These are phyloP conservation scores for Gymnogyps californianus DNA, from an alignment of 2,113 vertebrate species.

Conservation along the genomic window DNA sequence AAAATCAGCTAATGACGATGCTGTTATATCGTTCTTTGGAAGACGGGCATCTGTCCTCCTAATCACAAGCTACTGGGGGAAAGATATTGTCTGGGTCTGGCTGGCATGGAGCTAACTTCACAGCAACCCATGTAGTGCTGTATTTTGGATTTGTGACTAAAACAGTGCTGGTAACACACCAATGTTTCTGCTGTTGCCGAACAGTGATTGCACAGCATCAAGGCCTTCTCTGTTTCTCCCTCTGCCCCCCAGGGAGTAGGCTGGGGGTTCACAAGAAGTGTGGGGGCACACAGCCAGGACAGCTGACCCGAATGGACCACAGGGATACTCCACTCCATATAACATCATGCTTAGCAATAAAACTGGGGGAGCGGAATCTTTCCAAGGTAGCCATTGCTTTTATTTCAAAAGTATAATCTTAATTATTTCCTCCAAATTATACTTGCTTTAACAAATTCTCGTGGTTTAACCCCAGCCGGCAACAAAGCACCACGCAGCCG, in stretches of 20 bases:
- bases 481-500: too few species aligned
- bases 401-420: not conserved
- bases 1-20: not conserved
- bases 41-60: not conserved
- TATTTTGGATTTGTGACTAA: not conserved
- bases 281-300: accelerated
- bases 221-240: not conserved
- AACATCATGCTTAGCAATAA: not conserved
- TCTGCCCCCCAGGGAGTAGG: not conserved
- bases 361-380: not conserved
- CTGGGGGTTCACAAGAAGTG: not conserved
- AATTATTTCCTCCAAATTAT: not conserved
- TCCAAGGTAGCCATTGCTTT: not conserved
- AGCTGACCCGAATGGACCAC: not conserved
- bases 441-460: conserved; percentile 3
- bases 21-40: not conserved
- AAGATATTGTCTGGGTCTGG: not conserved
- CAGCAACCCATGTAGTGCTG: not conserved
- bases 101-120: not conserved
- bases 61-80: not conserved
- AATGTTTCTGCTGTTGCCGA: not conserved
- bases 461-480: too few species aligned
- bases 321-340: not conserved
- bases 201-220: not conserved
- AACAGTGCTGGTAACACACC: not conserved